Base-by-base conservation (phyloP, 2,888 invertebrate species). In the Barypeithes pellucidus region DNA sequence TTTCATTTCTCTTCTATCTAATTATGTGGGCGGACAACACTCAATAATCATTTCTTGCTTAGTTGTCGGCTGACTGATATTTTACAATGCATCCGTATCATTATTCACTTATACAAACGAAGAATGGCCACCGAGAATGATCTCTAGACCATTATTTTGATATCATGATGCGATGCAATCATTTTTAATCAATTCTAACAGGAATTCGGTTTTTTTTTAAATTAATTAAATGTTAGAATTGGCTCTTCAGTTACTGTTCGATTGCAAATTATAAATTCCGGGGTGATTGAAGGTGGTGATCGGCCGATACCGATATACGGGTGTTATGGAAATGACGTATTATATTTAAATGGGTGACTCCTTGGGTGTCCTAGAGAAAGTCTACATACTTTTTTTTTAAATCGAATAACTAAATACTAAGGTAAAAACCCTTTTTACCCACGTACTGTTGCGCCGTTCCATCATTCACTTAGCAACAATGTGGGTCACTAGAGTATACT, bases 1-100 rank as follows among this genome's bases (percentile, higher is more conserved):
- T 50, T 57, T 16, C 54, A 57, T 57, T 57, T 57, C 54, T 57
- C 33, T 57, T 43, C 4, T 11, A 2, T 7, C 9, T 18, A 52
- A 52, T 33, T 36, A 57, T 33, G 54, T 57, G 54, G 54, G 54
- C 54, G 54, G 16, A 57, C 22, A 57, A 33, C 33, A 57, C 54
- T 33, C 33, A 33, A 57, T 57, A 57, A 57, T 57, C 54, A 57
- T 57, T 57, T 57, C 54, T 57, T 33, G 33, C 16, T 33, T 18
- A n/a, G 33, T 33, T 57, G 54, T 33, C 54, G 33, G 33, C 33
- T 57, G 33, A 33, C 54, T 57, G 54, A 57, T 57, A 57, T 57
- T 57, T 57, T 57, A 22, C 54, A 57, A 33, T 57, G 33, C 24
- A 57, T 57, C 54, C 18, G 16, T 57, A 33, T 57, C 33, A 33